A percentile compares a stretch with the other conserved stretches of the same genome.
phyloP scores from a whole-genome alignment of 2,797 vertebrate species.

The Cirrhinus molitorella region DNA sequence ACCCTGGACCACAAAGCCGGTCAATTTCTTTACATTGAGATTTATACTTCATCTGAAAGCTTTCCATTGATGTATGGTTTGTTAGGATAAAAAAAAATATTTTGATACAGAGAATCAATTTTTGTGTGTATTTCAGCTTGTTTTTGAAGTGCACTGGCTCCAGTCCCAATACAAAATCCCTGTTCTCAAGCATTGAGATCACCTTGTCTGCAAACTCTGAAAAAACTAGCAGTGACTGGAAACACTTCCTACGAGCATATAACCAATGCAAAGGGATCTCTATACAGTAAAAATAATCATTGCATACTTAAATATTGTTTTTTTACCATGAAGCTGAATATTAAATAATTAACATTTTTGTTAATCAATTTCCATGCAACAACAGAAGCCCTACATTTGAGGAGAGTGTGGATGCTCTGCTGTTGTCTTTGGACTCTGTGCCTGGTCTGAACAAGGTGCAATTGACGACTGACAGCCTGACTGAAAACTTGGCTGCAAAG shows the following conservation, averaged over 20 bases:
- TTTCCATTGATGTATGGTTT: too few relatives aligned
- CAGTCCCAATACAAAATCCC: background rate
- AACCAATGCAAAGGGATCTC: constrained; percentile 25
- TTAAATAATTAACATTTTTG: background rate
- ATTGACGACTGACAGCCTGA: background rate
- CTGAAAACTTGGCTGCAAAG: constrained; percentile 13
- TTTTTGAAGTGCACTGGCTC: background rate
- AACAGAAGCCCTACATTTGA: background rate
- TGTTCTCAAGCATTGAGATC: background rate
- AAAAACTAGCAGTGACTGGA: constrained; percentile 14
- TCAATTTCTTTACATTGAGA: too few relatives aligned
- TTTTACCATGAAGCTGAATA: background rate
- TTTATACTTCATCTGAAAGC: too few relatives aligned
- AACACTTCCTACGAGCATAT: background rate
- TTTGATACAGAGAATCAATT: too few relatives aligned
- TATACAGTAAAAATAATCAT: background rate
- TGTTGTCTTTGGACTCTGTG: background rate
- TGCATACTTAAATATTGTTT: background rate
- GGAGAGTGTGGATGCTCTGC: constrained; percentile 1
- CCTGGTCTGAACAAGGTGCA: background rate
- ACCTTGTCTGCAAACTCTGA: background rate
- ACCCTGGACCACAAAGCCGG: too few relatives aligned
- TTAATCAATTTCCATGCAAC: background rate
- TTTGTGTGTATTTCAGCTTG: constrained; percentile 13
- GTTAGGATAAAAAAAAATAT: too few relatives aligned